A percentile compares a stretch with the other conserved stretches of the same genome.
Conservation (phyloP, 2,113 vertebrate species). For the Myxocyprinus asiaticus region DNA sequence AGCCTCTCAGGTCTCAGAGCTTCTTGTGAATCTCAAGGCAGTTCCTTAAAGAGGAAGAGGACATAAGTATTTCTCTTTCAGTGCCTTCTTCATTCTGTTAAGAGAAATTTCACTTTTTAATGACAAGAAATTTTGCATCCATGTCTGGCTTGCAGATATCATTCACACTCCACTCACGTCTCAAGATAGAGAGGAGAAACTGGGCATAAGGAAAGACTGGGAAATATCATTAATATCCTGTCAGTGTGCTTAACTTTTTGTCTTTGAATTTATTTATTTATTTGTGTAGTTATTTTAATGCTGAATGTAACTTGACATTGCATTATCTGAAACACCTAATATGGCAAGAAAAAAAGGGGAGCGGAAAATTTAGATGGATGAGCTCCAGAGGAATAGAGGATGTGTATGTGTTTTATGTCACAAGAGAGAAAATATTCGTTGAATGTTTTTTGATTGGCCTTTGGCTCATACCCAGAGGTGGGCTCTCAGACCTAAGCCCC, state of each 20-base stretch:
- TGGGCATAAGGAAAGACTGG: constrained; percentile 25
- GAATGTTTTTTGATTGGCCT: constrained; percentile 23
- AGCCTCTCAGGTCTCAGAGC: background rate
- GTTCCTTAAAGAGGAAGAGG: background rate
- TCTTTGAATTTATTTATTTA: constrained; percentile 30
- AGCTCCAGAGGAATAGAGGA: background rate
- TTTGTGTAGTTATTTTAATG: constrained; percentile 15
- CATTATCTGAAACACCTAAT: background rate
- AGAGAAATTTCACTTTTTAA: too few species aligned
- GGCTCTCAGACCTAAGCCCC: too few species aligned
- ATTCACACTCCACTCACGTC: constrained; percentile 27
- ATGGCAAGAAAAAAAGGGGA: background rate
- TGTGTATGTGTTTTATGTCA: background rate
- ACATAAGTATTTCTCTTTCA: background rate
- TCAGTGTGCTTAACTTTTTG: constrained; percentile 32
- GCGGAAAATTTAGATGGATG: background rate
- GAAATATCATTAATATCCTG: too few species aligned
- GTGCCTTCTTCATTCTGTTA: background rate
- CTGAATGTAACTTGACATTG: background rate
- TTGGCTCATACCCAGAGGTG: background rate
- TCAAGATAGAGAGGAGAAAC: background rate
- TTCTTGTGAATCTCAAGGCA: background rate
- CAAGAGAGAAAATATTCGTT: background rate
- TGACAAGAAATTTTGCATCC: background rate
- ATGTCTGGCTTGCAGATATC: background rate